Evolutionary conservation across 2,888 invertebrate species (phyloP).

Genomic region (Caenorhabditis zanzibari): DNA sequence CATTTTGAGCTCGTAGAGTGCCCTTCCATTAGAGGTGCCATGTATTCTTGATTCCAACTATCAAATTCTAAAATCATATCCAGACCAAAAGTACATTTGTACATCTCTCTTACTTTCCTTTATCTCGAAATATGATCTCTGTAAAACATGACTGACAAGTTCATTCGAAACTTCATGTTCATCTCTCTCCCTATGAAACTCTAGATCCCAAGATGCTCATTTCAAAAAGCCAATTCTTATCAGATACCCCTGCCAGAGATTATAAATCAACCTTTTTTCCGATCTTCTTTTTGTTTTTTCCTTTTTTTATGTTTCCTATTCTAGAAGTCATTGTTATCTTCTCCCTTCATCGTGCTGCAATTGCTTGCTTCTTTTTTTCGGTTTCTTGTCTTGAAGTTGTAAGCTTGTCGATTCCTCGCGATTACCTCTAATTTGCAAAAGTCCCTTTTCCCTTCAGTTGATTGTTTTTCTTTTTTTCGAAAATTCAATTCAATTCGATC

Average conservation of each 20-base stretch:
- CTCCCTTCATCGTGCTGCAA: not conserved
- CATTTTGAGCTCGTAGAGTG: no score
- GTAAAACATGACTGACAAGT: constrained; percentile 8
- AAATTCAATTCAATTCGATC: constrained; percentile 1
- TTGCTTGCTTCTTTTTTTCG: not conserved
- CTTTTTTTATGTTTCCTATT: constrained; percentile 17
- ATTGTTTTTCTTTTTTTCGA: constrained; percentile 11
- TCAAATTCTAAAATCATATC: not conserved
- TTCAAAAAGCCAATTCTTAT: constrained; percentile 31
- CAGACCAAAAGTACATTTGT: not conserved
- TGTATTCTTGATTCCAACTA: not conserved
- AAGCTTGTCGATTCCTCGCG: constrained; percentile 8
- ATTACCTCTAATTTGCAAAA: constrained; percentile 42
- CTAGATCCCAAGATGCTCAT: constrained; percentile 35
- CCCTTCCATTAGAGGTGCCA: no score
- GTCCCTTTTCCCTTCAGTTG: constrained; percentile 9
- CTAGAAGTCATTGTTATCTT: constrained; percentile 39
- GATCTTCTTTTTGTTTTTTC: constrained; percentile 24
- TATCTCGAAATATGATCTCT: constrained; percentile 31
- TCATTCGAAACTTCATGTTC: constrained; percentile 18
- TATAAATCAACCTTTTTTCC: constrained; percentile 38
- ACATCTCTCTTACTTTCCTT: not conserved
- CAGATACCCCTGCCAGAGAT: constrained; percentile 28
- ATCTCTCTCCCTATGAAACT: constrained; percentile 1
- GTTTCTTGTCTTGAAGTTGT: not conserved